These are phyloP conservation scores for Pilophorus perplexus DNA, from an alignment of 2,888 invertebrate species.

Conservation along the genomic window DNA sequence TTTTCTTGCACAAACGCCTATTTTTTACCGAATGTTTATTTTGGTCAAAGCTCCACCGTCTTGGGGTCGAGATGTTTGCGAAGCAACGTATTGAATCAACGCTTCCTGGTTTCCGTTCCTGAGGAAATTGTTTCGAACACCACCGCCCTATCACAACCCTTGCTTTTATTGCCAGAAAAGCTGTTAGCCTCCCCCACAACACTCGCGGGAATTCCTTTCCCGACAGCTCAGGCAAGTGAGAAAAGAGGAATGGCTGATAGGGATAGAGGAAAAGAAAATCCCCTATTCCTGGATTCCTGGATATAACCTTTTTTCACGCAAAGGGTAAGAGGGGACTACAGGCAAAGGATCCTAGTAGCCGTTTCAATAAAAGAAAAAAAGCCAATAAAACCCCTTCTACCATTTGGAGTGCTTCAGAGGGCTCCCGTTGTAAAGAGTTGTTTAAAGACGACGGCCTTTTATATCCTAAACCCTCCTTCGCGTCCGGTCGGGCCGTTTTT, in stretches of 20 bases:
- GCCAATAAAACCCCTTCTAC: conserved; percentile 25
- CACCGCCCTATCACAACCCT: not conserved
- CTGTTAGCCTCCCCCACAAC: conserved; percentile 24
- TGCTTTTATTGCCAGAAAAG: conserved; percentile 18
- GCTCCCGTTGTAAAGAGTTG: conserved; percentile 12
- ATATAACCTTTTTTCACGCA: not conserved
- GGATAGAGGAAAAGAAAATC: not conserved
- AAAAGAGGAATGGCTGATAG: conserved; percentile 26
- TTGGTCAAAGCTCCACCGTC: no score
- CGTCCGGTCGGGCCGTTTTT: not conserved
- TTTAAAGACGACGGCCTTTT: conserved; percentile 29
- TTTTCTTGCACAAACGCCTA: no score
- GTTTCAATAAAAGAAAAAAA: conserved; percentile 19
- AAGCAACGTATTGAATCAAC: conserved; percentile 20
- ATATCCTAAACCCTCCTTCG: not conserved
- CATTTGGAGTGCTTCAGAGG: conserved; percentile 3
- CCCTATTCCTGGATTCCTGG: not conserved
- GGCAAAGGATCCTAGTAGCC: conserved; percentile 3
- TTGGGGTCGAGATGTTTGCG: no score
- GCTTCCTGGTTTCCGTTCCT: conserved; percentile 5
- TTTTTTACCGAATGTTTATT: no score
- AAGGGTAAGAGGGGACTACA: not conserved
- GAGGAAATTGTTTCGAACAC: conserved; percentile 10
- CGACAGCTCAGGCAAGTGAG: conserved; percentile 17
- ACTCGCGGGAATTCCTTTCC: conserved; percentile 17